Conservation (phyloP, 2,888 invertebrate genomes). For the Argynnis bischoffii region DNA sequence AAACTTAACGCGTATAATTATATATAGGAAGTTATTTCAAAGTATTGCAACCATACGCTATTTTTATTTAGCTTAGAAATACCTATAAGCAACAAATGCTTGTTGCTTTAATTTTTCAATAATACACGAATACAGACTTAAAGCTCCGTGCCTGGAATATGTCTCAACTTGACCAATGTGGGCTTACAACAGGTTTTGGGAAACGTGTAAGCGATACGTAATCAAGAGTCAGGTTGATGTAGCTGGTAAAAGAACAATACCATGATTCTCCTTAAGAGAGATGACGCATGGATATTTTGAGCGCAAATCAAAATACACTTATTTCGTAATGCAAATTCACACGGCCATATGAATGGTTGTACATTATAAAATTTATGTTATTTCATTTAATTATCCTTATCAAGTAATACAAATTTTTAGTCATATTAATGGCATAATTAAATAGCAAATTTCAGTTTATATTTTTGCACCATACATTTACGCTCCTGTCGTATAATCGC, state of each 20-base stretch:
- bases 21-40: too few relatives aligned
- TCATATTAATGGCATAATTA: too few relatives aligned
- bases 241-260: slow-evolving; percentile 38
- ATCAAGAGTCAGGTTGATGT: slow-evolving; percentile 32
- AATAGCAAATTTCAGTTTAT: too few relatives aligned
- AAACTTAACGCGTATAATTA: too few relatives aligned
- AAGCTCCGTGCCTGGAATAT: slow-evolving; percentile 16
- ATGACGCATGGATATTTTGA: slow-evolving; percentile 32
- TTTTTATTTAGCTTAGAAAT: slow-evolving; percentile 1
- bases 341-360: slow-evolving; percentile 4
- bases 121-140: slow-evolving; percentile 6
- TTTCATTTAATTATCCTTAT: slow-evolving; percentile 8
- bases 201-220: slow-evolving; percentile 31
- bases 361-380: slow-evolving; percentile 4
- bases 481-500: too few relatives aligned
- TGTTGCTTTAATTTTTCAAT: neutral
- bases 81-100: slow-evolving; percentile 10
- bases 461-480: too few relatives aligned
- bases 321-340: slow-evolving; percentile 5
- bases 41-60: neutral
- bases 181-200: slow-evolving; percentile 33
- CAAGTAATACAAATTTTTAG: neutral
- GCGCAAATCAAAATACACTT: slow-evolving; percentile 24
- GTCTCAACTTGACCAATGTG: neutral
- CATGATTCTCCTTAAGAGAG: slow-evolving; percentile 29